phyloP scores from a whole-genome alignment of 2,113 vertebrate genomes.

The Chiloscyllium plagiosum region DNA sequence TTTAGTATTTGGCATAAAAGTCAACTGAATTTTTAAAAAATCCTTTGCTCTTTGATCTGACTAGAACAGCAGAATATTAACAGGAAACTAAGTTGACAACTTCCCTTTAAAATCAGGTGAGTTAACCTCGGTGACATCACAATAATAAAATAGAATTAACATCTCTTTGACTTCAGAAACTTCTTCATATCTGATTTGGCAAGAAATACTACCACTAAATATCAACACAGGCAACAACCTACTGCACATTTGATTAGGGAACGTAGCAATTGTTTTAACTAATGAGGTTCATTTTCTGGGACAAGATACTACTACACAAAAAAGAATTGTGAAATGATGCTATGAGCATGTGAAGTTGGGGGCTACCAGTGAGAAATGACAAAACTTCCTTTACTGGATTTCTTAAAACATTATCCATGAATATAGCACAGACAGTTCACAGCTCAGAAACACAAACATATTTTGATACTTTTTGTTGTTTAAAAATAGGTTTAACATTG shows the following conservation, averaged over 20 bases:
- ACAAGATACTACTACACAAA: not conserved
- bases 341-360: too few species aligned
- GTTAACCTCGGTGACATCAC: not conserved
- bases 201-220: not conserved
- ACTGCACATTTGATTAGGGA: not conserved
- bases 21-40: not conserved
- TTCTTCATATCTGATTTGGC: not conserved
- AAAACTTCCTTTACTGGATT: not conserved
- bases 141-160: not conserved
- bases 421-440: not conserved
- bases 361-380: not conserved
- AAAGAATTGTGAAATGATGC: not conserved
- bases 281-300: not conserved
- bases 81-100: not conserved
- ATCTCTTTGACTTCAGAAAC: not conserved
- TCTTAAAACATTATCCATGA: not conserved
- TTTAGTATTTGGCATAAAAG: not conserved
- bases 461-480: not conserved
- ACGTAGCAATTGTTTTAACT: not conserved
- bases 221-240: not conserved
- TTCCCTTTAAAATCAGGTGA: too few species aligned
- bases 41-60: not conserved
- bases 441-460: not conserved
- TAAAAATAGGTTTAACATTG: not conserved
- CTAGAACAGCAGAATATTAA: not conserved